Evolutionary conservation across 1,140 invertebrate genomes (phyloP).

Genomic region (Calosoma granatense): DNA sequence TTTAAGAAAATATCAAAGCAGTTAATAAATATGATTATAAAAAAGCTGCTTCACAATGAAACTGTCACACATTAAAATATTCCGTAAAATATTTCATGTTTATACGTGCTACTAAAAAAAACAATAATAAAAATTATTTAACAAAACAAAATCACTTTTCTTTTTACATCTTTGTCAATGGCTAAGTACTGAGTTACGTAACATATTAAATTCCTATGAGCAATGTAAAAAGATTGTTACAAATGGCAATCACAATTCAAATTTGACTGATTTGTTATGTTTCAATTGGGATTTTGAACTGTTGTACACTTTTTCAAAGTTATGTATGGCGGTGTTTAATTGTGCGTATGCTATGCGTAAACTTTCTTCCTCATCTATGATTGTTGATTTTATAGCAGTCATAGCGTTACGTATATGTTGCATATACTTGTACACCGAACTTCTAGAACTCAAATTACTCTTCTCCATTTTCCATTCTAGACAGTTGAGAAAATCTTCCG

Average conservation of each 20-base stretch:
- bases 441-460: background rate
- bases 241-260: background rate
- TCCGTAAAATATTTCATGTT: no score
- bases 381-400: background rate
- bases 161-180: no score
- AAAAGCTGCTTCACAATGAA: no score
- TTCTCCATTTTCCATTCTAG: background rate
- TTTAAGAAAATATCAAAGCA: no score
- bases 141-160: no score
- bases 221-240: background rate
- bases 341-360: background rate
- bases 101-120: no score
- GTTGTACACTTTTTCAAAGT: background rate
- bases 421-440: background rate
- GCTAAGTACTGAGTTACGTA: no score
- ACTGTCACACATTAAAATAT: no score
- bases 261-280: background rate
- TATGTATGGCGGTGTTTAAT: background rate
- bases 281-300: conserved; percentile 4
- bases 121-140: no score
- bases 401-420: background rate
- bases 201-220: no score
- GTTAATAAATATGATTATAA: no score
- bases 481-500: background rate
- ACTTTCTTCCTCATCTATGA: background rate